These are phyloP conservation scores for Aspidiotus destructor DNA, from an alignment of 2,888 invertebrate genomes.

Conservation along the genomic window DNA sequence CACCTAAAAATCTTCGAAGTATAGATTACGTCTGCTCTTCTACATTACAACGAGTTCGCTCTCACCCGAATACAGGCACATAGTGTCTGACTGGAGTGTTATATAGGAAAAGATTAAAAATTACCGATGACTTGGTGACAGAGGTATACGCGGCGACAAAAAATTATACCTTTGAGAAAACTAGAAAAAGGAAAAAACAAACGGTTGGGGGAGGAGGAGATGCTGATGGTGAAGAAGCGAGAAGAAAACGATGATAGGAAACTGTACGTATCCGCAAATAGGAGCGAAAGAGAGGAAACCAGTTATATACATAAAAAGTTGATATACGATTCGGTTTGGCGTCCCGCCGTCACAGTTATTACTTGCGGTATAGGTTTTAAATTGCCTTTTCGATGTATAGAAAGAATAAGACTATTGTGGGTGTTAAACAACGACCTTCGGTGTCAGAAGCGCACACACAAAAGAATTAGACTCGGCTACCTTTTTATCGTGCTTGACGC, in stretches of 20 bases:
- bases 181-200: background rate
- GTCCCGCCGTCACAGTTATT: conserved; percentile 33
- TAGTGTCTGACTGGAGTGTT: no score
- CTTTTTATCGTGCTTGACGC: conserved; percentile 20
- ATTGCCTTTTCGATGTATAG: conserved; percentile 30
- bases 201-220: background rate
- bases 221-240: background rate
- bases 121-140: conserved; percentile 10
- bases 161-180: background rate
- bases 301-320: conserved; percentile 24
- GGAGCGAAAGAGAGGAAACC: conserved; percentile 21
- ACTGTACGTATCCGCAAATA: background rate
- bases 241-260: background rate
- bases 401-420: conserved; percentile 31
- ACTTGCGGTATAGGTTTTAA: conserved; percentile 33
- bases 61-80: no score
- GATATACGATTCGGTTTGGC: conserved; percentile 31
- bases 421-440: conserved; percentile 32
- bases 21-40: no score
- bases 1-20: background rate
- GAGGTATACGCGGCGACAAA: conserved; percentile 9
- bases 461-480: conserved; percentile 32
- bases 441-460: conserved; percentile 33
- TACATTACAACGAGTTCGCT: no score
- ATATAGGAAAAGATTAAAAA: background rate